A percentile compares a stretch with the other conserved stretches of the same genome.
Evolutionary conservation across 2,113 vertebrate species (phyloP).

Genomic region (Stegastes partitus): DNA sequence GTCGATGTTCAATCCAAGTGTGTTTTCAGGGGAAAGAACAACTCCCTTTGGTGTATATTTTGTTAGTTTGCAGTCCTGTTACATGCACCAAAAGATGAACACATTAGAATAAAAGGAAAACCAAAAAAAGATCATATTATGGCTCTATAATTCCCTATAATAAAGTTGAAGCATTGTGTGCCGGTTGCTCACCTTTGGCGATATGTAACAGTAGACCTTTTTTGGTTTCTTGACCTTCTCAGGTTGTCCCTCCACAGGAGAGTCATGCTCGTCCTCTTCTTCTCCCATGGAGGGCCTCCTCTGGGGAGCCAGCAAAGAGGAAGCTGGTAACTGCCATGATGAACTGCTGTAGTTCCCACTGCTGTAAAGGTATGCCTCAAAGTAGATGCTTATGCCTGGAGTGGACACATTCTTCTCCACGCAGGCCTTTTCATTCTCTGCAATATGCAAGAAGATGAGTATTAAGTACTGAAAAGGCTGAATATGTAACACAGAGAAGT

Average conservation of each 20-base stretch:
- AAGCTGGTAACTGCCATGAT: slow-evolving; percentile 91
- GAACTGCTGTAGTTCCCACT: slow-evolving; percentile 90
- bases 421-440: slow-evolving; percentile 95
- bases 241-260: slow-evolving; percentile 90
- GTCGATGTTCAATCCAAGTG: too few relatives aligned
- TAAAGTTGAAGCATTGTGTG: not conserved
- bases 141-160: too few relatives aligned
- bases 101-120: too few relatives aligned
- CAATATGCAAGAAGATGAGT: slow-evolving; percentile 31
- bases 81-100: too few relatives aligned
- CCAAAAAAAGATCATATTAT: too few relatives aligned
- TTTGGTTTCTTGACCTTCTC: slow-evolving; percentile 99
- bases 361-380: slow-evolving; percentile 97
- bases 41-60: too few relatives aligned
- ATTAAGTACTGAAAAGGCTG: not conserved
- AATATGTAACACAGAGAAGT: not conserved
- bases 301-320: slow-evolving; percentile 88
- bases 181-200: slow-evolving; percentile 90
- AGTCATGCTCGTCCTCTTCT: slow-evolving; percentile 92
- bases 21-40: too few relatives aligned
- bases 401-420: slow-evolving; percentile 98
- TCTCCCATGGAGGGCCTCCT: slow-evolving; percentile 91
- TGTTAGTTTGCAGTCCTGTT: too few relatives aligned
- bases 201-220: slow-evolving; percentile 99
- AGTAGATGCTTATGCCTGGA: slow-evolving; percentile 97